phyloP scores from a whole-genome alignment of 1,140 invertebrate genomes.

The Brachionus paranguensis region DNA sequence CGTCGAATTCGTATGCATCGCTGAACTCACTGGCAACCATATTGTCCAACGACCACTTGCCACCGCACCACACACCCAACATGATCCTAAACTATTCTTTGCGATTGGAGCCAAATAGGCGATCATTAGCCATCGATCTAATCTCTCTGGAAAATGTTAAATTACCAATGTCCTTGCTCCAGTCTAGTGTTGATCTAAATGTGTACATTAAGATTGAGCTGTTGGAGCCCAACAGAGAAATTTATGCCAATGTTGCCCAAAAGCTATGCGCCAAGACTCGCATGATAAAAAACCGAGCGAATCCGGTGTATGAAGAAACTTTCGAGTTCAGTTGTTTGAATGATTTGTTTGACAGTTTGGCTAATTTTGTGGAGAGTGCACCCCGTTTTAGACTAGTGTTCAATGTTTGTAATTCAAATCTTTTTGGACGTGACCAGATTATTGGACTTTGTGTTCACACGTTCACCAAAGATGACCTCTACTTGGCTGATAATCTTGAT shows the following conservation, averaged over 20 bases:
- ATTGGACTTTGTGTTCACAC: slow-evolving; percentile 19
- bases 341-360: neutral
- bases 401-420: slow-evolving; percentile 31
- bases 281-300: slow-evolving; percentile 6
- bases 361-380: neutral
- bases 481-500: neutral
- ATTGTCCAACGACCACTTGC: slow-evolving; percentile 18
- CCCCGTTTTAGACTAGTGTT: neutral
- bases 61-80: neutral
- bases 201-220: slow-evolving; percentile 22
- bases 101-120: neutral
- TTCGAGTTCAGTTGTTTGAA: neutral
- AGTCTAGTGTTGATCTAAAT: neutral
- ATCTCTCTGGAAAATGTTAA: slow-evolving; percentile 25
- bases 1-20: neutral
- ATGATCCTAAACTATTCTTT: slow-evolving; percentile 30
- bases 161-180: neutral
- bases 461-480: neutral
- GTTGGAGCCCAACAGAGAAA: neutral
- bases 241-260: neutral
- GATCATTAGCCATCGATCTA: neutral
- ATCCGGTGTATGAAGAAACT: slow-evolving; percentile 28
- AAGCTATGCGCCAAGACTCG: slow-evolving; percentile 22
- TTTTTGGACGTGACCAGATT: slow-evolving; percentile 34
- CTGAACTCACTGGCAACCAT: slow-evolving; percentile 16